Evolutionary conservation across 2,888 invertebrate genomes (phyloP).

Genomic region (Acholoe squamosa): DNA sequence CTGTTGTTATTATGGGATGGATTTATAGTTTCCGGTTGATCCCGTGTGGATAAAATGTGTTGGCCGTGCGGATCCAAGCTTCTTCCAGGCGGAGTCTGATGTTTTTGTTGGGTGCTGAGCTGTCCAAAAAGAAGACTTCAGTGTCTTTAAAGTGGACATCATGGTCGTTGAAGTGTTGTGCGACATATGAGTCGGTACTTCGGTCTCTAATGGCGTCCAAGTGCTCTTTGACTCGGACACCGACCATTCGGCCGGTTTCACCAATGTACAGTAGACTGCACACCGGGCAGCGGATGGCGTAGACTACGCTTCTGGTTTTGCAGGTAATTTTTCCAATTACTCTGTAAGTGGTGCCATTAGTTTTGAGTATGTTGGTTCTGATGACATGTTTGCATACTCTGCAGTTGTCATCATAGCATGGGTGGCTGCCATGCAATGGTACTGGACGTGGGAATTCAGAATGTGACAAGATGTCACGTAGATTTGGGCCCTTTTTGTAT

Average conservation of each 20-base stretch:
- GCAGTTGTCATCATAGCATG: neutral
- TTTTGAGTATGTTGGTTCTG: neutral
- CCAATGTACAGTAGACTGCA: neutral
- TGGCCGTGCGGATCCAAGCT: too few species aligned
- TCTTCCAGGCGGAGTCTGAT: too few species aligned
- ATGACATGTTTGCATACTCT: neutral
- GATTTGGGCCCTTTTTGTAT: neutral
- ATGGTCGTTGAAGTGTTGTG: neutral
- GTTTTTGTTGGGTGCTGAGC: neutral
- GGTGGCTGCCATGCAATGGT: neutral
- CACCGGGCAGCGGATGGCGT: neutral
- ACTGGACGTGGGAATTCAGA: neutral
- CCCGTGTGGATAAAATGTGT: neutral
- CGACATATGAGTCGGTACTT: neutral
- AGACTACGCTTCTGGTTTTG: too few species aligned
- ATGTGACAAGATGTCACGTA: neutral
- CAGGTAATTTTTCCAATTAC: neutral
- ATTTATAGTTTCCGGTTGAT: neutral
- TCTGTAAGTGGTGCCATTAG: too few species aligned
- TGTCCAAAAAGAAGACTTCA: neutral
- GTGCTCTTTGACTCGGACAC: neutral
- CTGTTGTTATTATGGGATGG: too few species aligned
- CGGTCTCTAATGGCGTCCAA: neutral
- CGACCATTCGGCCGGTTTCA: neutral
- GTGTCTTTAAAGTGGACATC: neutral